Conservation (phyloP, 1,140 invertebrate species). For the Bombus polaris region DNA sequence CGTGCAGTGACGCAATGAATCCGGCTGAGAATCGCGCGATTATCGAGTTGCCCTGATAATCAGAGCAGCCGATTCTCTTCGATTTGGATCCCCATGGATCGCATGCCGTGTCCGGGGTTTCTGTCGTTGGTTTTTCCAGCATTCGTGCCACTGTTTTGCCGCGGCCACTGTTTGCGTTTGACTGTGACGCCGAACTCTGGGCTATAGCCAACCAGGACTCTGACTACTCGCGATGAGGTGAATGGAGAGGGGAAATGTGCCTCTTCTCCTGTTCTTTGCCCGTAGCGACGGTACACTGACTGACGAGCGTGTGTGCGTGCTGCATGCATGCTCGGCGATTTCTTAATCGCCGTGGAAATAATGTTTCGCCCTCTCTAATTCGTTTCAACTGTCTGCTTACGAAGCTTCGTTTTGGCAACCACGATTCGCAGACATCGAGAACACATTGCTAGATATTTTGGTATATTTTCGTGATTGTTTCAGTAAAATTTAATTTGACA, state of each 20-base stretch:
- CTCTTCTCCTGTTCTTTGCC: constrained; percentile 55
- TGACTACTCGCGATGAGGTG: constrained; percentile 57
- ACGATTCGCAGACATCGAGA: not conserved
- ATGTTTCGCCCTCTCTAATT: not conserved
- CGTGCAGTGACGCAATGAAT: not conserved
- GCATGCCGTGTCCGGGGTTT: not conserved
- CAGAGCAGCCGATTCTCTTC: not conserved
- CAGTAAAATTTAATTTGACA: not conserved
- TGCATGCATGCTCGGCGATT: constrained; percentile 35
- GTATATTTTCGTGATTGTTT: not conserved
- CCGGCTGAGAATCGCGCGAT: not conserved
- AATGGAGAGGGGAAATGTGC: constrained; percentile 59
- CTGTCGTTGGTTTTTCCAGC: constrained; percentile 34
- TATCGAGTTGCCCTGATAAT: not conserved
- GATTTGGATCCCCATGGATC: not conserved
- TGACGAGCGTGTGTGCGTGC: not conserved
- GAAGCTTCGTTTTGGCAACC: not conserved
- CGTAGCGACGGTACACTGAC: not conserved
- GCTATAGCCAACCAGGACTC: constrained; percentile 57
- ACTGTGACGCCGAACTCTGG: constrained; percentile 63
- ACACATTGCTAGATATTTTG: not conserved
- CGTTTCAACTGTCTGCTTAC: too few relatives aligned
- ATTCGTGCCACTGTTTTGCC: constrained; percentile 55
- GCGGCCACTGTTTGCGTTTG: constrained; percentile 68
- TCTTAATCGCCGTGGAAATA: constrained; percentile 29